Percentiles rank a stretch among this genome's conserved stretches.
Conservation (phyloP, 2,888 invertebrate genomes). For the Meandrusa payeni region DNA sequence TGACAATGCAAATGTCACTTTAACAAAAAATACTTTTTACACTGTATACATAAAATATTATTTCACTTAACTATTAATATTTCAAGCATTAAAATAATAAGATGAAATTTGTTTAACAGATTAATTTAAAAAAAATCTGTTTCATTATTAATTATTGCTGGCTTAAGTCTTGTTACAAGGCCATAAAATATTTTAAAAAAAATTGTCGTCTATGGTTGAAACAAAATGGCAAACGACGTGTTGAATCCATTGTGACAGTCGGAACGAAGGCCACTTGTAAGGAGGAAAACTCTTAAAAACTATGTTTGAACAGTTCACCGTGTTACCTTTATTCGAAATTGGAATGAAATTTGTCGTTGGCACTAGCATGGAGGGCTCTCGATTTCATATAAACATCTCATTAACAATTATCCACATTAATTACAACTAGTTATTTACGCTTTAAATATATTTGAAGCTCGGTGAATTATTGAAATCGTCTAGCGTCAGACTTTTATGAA, state of each 20-base stretch:
- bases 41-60: no score
- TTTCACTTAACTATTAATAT: no score
- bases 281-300: conserved; percentile 22
- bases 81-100: no score
- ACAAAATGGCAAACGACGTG: conserved; percentile 4
- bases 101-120: no score
- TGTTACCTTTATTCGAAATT: conserved; percentile 40
- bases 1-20: no score
- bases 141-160: no score
- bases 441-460: conserved; percentile 35
- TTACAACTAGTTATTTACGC: conserved; percentile 29
- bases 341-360: conserved; percentile 62
- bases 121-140: no score
- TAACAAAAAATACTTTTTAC: no score
- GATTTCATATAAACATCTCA: conserved; percentile 37
- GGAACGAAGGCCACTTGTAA: conserved; percentile 36
- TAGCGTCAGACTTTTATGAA: conserved; percentile 20
- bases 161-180: no score
- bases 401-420: conserved; percentile 24
- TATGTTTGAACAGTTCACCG: conserved; percentile 31
- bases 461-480: conserved; percentile 40
- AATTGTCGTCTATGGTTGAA: conserved; percentile 1
- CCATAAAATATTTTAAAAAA: no score
- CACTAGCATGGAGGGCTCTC: conserved; percentile 72
- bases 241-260: background rate